Evolutionary conservation across 2,113 vertebrate genomes (phyloP).

Genomic region (Phaethon lepturus): DNA sequence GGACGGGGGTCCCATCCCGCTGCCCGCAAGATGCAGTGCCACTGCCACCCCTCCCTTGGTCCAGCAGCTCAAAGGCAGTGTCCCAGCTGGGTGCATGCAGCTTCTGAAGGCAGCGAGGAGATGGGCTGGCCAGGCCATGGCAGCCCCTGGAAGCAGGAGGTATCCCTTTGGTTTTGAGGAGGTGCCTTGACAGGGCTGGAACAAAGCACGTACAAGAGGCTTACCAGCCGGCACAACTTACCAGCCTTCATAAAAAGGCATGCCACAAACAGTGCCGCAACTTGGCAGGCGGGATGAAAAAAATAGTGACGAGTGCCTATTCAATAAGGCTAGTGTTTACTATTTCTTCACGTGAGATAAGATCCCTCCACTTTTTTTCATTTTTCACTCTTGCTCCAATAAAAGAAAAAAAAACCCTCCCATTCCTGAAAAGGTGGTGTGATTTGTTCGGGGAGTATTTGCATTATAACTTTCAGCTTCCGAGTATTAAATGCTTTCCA

Average conservation of each 20-base stretch:
- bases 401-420: not conserved
- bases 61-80: not conserved
- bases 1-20: not conserved
- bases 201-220: accelerated
- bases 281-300: not conserved
- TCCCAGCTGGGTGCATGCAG: not conserved
- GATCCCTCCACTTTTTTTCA: not conserved
- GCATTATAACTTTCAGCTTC: not conserved
- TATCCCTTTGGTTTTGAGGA: not conserved
- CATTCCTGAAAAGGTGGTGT: not conserved
- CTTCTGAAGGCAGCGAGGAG: not conserved
- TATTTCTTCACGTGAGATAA: not conserved
- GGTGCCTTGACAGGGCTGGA: not conserved
- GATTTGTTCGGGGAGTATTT: not conserved
- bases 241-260: not conserved
- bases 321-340: not conserved
- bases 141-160: not conserved
- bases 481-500: not conserved
- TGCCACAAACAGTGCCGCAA: accelerated
- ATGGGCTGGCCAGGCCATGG: not conserved
- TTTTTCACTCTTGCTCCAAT: not conserved
- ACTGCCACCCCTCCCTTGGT: not conserved
- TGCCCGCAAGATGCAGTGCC: accelerated
- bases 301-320: not conserved
- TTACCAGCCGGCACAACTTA: not conserved